Conservation (phyloP, 2,888 invertebrate species). For the Pardosa pseudoannulata region DNA sequence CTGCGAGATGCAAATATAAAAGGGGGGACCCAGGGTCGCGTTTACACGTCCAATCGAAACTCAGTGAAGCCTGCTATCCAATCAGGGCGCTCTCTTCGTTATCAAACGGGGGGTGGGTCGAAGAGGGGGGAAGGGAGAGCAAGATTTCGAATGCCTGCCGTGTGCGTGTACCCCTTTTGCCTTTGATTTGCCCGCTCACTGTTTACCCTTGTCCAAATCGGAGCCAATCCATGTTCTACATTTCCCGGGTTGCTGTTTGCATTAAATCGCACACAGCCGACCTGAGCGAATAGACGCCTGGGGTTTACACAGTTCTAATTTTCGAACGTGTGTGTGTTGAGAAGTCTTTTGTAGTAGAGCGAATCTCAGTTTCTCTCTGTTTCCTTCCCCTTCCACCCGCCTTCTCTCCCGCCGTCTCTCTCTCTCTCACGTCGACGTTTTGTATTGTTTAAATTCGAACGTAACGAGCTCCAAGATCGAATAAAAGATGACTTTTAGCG, state of each 20-base stretch:
- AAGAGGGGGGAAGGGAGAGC: no score
- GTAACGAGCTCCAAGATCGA: background rate
- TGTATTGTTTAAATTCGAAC: slow-evolving; percentile 44
- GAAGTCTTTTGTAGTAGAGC: slow-evolving; percentile 41
- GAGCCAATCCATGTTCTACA: slow-evolving; percentile 64
- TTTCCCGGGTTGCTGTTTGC: slow-evolving; percentile 61
- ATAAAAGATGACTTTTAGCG: background rate
- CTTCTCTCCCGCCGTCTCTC: no score
- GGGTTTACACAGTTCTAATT: slow-evolving; percentile 66
- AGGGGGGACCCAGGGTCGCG: slow-evolving; percentile 46
- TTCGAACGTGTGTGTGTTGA: slow-evolving; percentile 34
- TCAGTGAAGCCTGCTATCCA: slow-evolving; percentile 59
- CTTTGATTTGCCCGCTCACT: slow-evolving; percentile 62
- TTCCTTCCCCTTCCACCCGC: slow-evolving; percentile 7
- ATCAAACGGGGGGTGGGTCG: slow-evolving; percentile 66
- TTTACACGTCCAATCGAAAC: slow-evolving; percentile 71
- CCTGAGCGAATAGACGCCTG: slow-evolving; percentile 26
- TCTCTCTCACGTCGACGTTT: no score
- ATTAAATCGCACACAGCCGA: slow-evolving; percentile 68
- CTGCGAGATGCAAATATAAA: slow-evolving; percentile 54
- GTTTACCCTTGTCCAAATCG: slow-evolving; percentile 66
- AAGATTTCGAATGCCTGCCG: slow-evolving; percentile 67
- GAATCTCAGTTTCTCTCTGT: slow-evolving; percentile 4
- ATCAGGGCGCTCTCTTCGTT: slow-evolving; percentile 66
- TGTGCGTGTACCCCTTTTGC: slow-evolving; percentile 31